Conservation (phyloP, 2,797 vertebrate genomes). For the Mormyrops attenuatus region DNA sequence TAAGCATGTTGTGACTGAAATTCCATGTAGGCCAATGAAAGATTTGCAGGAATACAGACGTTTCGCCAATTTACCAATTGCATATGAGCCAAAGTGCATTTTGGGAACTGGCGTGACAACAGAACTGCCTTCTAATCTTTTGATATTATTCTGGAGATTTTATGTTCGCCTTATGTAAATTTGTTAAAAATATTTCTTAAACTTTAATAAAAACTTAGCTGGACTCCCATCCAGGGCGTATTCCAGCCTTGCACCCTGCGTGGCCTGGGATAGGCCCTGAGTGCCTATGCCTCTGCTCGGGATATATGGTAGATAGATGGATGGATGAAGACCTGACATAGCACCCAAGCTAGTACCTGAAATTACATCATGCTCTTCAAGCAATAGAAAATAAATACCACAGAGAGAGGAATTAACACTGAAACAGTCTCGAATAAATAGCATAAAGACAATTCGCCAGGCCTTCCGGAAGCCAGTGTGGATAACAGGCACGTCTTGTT, state of each 20-base stretch:
- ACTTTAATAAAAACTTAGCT: neutral
- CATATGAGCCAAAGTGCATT: neutral
- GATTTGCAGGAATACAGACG: neutral
- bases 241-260: neutral
- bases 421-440: neutral
- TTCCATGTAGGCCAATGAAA: neutral
- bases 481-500: constrained; percentile 30
- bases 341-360: neutral
- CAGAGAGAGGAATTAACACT: neutral
- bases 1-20: neutral
- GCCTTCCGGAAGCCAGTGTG: constrained; percentile 10
- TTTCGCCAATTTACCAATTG: neutral
- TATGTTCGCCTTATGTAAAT: neutral
- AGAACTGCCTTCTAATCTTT: neutral
- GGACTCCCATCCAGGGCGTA: neutral
- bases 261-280: neutral
- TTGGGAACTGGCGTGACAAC: neutral
- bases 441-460: neutral
- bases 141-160: neutral
- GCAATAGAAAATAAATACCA: neutral
- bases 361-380: neutral
- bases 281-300: neutral
- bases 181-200: neutral
- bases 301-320: neutral
- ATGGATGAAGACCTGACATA: neutral